These are phyloP conservation scores for Orchesella flavescens DNA, from an alignment of 2,888 invertebrate species.

Conservation along the genomic window DNA sequence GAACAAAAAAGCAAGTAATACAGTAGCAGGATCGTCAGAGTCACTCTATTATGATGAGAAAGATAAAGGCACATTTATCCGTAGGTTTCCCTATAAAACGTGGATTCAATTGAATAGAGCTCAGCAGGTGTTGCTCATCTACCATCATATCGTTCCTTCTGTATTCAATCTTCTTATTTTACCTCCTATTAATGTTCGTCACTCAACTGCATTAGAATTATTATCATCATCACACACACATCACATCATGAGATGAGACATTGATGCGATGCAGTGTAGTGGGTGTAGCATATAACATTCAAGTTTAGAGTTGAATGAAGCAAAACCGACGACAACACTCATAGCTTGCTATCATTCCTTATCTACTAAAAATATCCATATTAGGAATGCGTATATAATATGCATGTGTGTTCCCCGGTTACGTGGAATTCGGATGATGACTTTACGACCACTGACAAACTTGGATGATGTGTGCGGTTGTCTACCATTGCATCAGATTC, in stretches of 20 bases:
- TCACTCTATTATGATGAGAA: constrained; percentile 32
- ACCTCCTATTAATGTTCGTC: not conserved
- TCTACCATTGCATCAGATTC: no score
- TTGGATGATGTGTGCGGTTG: no score
- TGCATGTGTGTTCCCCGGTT: no score
- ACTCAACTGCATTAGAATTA: not conserved
- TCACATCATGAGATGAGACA: not conserved
- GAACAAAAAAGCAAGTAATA: constrained; percentile 7
- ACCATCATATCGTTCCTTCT: constrained; percentile 6
- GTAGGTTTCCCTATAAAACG: constrained; percentile 51
- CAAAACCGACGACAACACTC: no score
- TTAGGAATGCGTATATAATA: no score
- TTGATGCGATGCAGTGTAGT: not conserved
- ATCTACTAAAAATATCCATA: no score
- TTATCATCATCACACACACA: not conserved
- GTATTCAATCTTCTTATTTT: not conserved
- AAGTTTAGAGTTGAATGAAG: no score
- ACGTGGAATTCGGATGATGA: no score
- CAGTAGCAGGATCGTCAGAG: constrained; percentile 9
- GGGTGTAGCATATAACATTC: no score
- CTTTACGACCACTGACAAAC: no score
- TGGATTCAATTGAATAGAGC: constrained; percentile 48
- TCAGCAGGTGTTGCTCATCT: constrained; percentile 56
- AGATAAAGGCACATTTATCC: constrained; percentile 54
- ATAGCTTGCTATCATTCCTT: no score